phyloP scores from a whole-genome alignment of 2,113 vertebrate species.

The Deroptyus accipitrinus region DNA sequence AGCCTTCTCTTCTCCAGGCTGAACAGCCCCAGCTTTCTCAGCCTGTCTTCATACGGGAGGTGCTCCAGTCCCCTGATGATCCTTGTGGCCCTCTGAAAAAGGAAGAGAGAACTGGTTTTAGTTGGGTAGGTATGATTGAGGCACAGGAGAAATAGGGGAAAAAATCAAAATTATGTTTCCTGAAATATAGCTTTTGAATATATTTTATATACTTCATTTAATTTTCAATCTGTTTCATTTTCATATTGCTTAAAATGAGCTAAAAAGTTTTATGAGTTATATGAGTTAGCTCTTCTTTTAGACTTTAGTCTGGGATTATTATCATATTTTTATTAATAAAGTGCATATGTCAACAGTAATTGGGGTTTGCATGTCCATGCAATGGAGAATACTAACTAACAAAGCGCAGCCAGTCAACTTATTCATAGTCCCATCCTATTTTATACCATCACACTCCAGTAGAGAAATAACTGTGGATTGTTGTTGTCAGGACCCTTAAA shows the following conservation, averaged over 20 bases:
- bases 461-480: neutral
- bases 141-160: neutral
- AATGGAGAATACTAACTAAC: neutral
- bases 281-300: neutral
- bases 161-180: neutral
- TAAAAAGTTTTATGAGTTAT: neutral
- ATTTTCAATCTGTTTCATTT: neutral
- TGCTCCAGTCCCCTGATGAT: no score
- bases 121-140: neutral
- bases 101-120: neutral
- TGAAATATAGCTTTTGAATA: neutral
- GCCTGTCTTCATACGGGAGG: no score
- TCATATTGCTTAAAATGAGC: neutral
- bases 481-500: neutral
- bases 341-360: neutral
- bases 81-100: neutral
- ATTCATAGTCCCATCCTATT: neutral
- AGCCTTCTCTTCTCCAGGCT: no score
- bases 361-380: neutral
- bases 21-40: no score
- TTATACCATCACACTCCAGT: neutral
- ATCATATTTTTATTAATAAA: neutral
- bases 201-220: neutral
- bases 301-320: neutral
- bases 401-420: neutral